These are phyloP conservation scores for Gasterosteus aculeatus DNA, from an alignment of 2,113 vertebrate genomes.

Conservation along the genomic window DNA sequence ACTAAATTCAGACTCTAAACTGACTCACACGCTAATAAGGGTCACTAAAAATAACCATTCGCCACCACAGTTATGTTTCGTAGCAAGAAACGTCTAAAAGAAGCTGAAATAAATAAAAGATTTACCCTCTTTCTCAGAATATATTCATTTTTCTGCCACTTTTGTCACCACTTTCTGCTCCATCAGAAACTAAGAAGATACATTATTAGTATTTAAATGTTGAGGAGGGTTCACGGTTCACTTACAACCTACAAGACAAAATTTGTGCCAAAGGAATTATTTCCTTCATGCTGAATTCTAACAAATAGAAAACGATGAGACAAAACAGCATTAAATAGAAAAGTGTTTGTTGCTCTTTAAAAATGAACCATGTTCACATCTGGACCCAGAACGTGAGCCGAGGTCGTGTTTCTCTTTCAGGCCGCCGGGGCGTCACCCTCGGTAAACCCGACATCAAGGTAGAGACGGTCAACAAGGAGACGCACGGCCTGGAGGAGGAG, in stretches of 20 bases:
- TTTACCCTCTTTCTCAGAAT: neutral
- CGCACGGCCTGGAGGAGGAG: slow-evolving; percentile 91
- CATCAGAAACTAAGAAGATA: neutral
- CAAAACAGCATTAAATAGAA: neutral
- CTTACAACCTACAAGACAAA: neutral
- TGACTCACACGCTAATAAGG: neutral
- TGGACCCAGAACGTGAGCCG: slow-evolving; percentile 20
- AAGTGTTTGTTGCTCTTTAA: neutral
- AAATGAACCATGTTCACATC: slow-evolving; percentile 7
- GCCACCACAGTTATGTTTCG: neutral
- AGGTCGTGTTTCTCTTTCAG: slow-evolving; percentile 72
- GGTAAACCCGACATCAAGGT: slow-evolving; percentile 97
- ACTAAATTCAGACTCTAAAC: neutral
- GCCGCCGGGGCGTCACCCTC: slow-evolving; percentile 91
- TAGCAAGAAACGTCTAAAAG: neutral
- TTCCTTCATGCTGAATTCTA: neutral
- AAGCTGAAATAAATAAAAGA: neutral
- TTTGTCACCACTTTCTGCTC: neutral
- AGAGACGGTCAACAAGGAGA: slow-evolving; percentile 95
- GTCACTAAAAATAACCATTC: neutral
- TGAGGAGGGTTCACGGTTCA: neutral
- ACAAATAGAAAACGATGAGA: neutral
- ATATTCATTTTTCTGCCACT: neutral
- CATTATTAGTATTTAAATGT: neutral
- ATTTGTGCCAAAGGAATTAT: too few species aligned